phyloP scores from a whole-genome alignment of 2,888 invertebrate species.

The Pristionchus japonicus region DNA sequence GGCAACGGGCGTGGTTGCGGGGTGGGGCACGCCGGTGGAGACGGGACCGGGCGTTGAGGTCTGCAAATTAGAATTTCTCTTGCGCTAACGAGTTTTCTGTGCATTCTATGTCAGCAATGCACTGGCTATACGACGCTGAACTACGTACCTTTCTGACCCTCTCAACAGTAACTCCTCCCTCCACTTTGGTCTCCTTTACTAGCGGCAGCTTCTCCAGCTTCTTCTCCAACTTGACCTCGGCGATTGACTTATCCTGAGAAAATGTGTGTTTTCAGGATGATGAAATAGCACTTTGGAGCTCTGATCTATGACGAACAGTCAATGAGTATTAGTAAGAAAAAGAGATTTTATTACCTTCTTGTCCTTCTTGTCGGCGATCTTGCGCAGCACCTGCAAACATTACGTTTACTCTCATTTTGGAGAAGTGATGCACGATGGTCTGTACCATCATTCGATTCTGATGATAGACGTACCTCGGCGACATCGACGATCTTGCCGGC shows the following conservation, averaged over 20 bases:
- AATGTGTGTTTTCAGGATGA: not conserved
- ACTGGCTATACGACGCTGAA: too few species aligned
- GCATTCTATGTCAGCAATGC: too few species aligned
- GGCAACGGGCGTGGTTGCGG: conserved; percentile 18
- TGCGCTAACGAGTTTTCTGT: too few species aligned
- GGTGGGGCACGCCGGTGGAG: not conserved
- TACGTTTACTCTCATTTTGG: not conserved
- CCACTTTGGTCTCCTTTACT: conserved; percentile 38
- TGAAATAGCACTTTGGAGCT: not conserved
- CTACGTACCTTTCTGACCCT: not conserved
- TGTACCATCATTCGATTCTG: too few species aligned
- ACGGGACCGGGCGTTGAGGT: conserved; percentile 8
- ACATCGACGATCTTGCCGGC: conserved; percentile 35
- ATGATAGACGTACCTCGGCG: not conserved
- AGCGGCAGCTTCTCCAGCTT: conserved; percentile 38
- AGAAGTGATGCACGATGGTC: not conserved
- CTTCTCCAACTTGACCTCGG: conserved; percentile 36
- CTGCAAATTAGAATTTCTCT: not conserved
- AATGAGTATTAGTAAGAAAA: not conserved
- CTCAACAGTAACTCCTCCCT: conserved; percentile 16
- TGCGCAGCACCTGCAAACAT: conserved; percentile 18
- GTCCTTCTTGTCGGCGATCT: conserved; percentile 44
- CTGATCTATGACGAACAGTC: too few species aligned
- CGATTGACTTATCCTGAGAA: not conserved
- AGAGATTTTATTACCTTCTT: not conserved